These are phyloP conservation scores for Oryctes rhinoceros DNA, from an alignment of 1,140 invertebrate species.

Conservation along the genomic window DNA sequence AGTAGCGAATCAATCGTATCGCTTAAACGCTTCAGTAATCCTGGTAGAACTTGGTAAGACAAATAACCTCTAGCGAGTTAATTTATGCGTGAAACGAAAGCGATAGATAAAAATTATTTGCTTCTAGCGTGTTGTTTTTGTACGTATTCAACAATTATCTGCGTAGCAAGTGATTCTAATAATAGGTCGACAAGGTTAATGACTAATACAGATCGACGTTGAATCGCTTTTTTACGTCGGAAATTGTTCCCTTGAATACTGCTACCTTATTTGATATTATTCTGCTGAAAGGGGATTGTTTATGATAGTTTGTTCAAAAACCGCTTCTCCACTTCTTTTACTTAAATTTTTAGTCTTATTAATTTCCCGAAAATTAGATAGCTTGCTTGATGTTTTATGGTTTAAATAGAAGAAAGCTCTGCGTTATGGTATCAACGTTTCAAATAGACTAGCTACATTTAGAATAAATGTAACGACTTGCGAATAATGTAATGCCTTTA, in stretches of 20 bases:
- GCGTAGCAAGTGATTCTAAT: neutral
- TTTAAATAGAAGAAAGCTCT: too few species aligned
- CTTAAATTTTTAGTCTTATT: too few species aligned
- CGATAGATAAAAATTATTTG: neutral
- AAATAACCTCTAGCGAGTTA: neutral
- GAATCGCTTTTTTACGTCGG: neutral
- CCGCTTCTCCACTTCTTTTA: too few species aligned
- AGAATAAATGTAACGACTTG: too few species aligned
- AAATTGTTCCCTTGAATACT: neutral
- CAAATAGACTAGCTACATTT: too few species aligned
- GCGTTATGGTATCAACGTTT: too few species aligned
- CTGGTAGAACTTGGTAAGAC: neutral
- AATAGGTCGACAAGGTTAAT: conserved; percentile 10
- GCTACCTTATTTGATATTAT: neutral
- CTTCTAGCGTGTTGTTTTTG: neutral
- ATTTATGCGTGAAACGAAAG: conserved; percentile 9
- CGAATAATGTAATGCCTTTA: too few species aligned
- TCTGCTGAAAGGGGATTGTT: neutral
- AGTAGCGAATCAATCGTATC: neutral
- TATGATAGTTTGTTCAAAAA: too few species aligned
- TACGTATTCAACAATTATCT: neutral
- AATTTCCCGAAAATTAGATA: too few species aligned
- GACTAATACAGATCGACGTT: neutral
- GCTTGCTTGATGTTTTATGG: too few species aligned
- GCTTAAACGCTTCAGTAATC: neutral